phyloP scores from a whole-genome alignment of 2,797 vertebrate species.

The Tauraco hartlaubi region DNA sequence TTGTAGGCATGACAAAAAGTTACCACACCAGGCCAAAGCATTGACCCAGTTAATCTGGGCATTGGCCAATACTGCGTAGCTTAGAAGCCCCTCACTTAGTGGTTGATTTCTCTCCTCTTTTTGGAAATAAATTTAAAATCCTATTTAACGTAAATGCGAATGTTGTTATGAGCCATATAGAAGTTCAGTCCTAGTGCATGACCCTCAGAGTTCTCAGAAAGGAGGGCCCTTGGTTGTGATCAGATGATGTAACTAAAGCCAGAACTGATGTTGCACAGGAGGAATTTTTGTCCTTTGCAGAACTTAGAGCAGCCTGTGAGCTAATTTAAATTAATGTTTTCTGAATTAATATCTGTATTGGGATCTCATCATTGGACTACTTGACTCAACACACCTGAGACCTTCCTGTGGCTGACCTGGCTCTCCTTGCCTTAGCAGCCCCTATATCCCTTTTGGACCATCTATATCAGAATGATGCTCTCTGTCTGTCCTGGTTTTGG shows the following conservation, averaged over 20 bases:
- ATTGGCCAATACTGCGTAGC: background rate
- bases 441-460: background rate
- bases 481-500: background rate
- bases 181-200: background rate
- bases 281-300: background rate
- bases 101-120: background rate
- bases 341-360: background rate
- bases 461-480: background rate
- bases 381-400: background rate
- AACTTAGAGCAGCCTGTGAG: background rate
- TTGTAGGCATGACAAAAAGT: background rate
- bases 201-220: background rate
- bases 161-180: background rate
- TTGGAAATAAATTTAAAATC: background rate
- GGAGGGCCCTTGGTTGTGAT: background rate
- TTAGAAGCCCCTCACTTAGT: background rate
- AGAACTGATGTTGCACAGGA: background rate
- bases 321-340: background rate
- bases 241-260: background rate
- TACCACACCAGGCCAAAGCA: background rate
- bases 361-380: background rate
- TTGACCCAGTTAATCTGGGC: background rate
- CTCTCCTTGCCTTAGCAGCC: background rate
- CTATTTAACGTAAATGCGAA: fast-evolving
- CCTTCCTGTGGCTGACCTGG: background rate